Conservation (phyloP, 1,140 invertebrate genomes). For the Steinernema feltiae region DNA sequence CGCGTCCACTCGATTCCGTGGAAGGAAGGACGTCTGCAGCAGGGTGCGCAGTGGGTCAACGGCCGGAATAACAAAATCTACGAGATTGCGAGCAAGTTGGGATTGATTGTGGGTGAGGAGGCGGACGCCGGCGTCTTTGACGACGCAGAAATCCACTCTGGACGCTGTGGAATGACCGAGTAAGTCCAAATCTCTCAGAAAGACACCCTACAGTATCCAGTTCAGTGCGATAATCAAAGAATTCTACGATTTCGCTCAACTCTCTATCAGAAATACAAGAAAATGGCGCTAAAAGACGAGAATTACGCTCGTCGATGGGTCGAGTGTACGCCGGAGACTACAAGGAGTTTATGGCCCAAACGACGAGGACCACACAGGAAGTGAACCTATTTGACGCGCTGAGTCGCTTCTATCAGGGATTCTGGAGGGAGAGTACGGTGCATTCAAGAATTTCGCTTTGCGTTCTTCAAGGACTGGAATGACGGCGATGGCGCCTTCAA, state of each 20-base stretch:
- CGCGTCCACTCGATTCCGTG: conserved; percentile 5
- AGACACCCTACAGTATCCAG: too few species aligned
- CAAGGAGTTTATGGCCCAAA: neutral
- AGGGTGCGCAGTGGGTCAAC: neutral
- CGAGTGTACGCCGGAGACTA: neutral
- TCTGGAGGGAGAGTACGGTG: neutral
- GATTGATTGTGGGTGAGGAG: neutral
- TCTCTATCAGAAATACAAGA: neutral
- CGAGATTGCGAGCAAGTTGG: neutral
- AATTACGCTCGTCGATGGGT: neutral
- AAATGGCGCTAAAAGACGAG: neutral
- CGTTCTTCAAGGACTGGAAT: neutral
- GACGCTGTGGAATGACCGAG: neutral
- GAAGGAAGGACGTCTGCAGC: neutral
- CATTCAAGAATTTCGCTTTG: neutral
- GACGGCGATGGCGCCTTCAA: neutral
- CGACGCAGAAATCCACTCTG: neutral
- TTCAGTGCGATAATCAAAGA: conserved; percentile 8
- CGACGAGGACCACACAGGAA: neutral
- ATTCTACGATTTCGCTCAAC: conserved; percentile 20
- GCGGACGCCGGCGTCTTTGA: neutral
- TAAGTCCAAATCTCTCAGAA: neutral
- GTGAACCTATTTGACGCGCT: neutral
- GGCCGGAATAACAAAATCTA: neutral
- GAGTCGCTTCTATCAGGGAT: neutral